These are phyloP conservation scores for Azemiops feae DNA, from an alignment of 2,113 vertebrate genomes.

Conservation along the genomic window DNA sequence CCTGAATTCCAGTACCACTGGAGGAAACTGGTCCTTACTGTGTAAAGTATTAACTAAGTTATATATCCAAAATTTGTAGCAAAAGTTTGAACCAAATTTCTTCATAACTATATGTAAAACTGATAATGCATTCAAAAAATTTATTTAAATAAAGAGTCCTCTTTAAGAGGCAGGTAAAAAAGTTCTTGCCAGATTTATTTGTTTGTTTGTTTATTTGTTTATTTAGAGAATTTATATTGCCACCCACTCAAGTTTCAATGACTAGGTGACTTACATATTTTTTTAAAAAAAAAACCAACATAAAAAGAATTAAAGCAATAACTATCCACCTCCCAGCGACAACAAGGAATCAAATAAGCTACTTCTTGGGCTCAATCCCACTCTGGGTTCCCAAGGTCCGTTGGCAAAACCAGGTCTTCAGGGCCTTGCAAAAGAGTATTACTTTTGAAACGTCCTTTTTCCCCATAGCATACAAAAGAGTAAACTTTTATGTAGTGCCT, in stretches of 20 bases:
- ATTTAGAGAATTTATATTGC: not conserved
- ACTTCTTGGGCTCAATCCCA: not conserved
- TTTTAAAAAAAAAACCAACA: not conserved
- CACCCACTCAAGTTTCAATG: not conserved
- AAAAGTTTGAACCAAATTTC: not conserved
- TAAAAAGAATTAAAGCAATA: not conserved
- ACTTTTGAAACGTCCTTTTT: not conserved
- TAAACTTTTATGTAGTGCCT: not conserved
- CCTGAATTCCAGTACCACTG: not conserved
- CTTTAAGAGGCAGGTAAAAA: not conserved
- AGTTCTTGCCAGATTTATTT: not conserved
- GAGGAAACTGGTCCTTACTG: not conserved
- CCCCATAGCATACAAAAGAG: not conserved
- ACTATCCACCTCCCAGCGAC: not conserved
- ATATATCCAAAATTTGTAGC: not conserved
- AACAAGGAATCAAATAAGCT: not conserved
- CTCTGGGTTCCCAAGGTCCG: not conserved
- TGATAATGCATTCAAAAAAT: not conserved
- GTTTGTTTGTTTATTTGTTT: not conserved
- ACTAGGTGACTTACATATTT: not conserved
- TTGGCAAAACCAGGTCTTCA: not conserved
- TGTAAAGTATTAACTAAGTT: not conserved
- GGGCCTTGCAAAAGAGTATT: not conserved
- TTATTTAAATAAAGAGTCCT: not conserved
- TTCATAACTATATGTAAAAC: not conserved